Conservation (phyloP, 2,797 vertebrate species). For the Lindbergichthys nudifrons region DNA sequence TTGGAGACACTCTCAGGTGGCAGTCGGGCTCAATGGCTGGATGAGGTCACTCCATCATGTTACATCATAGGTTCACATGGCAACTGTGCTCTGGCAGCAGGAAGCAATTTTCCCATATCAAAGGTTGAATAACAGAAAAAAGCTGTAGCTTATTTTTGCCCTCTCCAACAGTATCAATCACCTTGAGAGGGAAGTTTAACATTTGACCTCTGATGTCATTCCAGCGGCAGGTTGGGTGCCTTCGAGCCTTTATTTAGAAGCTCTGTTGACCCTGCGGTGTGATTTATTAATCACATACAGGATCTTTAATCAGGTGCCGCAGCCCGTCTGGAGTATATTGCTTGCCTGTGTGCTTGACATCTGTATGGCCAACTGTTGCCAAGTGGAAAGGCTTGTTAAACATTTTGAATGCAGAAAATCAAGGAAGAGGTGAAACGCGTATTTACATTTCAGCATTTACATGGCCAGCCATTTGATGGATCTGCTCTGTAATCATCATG, state of each 20-base stretch:
- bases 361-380: constrained; percentile 45
- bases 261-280: constrained; percentile 54
- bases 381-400: constrained; percentile 41
- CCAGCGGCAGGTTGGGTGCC: constrained; percentile 54
- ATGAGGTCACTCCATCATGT: constrained; percentile 74
- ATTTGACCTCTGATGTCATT: constrained; percentile 78
- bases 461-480: constrained; percentile 46
- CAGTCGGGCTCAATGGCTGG: constrained; percentile 50
- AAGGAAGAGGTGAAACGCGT: constrained; percentile 29
- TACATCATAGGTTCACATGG: constrained; percentile 74
- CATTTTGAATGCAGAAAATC: constrained; percentile 37
- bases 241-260: constrained; percentile 58
- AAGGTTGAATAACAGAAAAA: constrained; percentile 68
- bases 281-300: constrained; percentile 75
- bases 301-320: constrained; percentile 68
- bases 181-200: constrained; percentile 70
- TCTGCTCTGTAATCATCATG: constrained; percentile 50
- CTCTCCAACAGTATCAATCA: constrained; percentile 74
- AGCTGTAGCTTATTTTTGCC: constrained; percentile 71
- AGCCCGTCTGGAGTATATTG: constrained; percentile 30
- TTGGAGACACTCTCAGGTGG: constrained; percentile 65
- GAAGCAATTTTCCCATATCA: constrained; percentile 80
- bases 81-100: constrained; percentile 61
- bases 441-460: constrained; percentile 59
- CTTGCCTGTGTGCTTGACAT: constrained; percentile 58